These are phyloP conservation scores for Rhagologus leucostigma DNA, from an alignment of 2,113 vertebrate genomes.

Conservation along the genomic window DNA sequence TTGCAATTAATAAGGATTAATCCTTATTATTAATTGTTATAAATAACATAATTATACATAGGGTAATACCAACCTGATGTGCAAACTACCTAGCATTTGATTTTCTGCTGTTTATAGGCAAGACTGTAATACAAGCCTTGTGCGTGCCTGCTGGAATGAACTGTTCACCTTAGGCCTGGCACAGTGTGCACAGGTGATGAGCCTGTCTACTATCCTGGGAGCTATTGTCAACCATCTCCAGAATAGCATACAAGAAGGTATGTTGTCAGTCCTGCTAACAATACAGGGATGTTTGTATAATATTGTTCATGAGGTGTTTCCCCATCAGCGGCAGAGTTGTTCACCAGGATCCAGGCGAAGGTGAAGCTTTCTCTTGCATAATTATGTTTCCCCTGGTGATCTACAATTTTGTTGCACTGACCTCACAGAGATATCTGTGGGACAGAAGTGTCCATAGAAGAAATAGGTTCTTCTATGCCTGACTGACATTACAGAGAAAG, in stretches of 20 bases:
- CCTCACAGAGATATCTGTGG: background rate
- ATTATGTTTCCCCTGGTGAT: background rate
- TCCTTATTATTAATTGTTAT: background rate
- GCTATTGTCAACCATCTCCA: constrained; percentile 98
- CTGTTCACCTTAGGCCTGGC: constrained; percentile 95
- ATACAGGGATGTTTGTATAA: background rate
- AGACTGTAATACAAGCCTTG: constrained; percentile 92
- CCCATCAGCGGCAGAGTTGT: background rate
- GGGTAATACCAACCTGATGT: background rate
- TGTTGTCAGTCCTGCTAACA: background rate
- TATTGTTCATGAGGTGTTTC: background rate
- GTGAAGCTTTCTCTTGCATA: background rate
- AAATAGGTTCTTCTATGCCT: background rate
- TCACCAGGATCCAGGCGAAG: background rate
- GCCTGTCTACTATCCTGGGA: constrained; percentile 92
- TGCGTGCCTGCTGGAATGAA: constrained; percentile 97
- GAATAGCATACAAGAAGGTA: constrained; percentile 96
- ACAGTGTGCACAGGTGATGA: constrained; percentile 97
- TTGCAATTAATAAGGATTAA: background rate
- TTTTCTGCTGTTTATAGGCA: constrained; percentile 75
- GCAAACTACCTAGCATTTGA: background rate
- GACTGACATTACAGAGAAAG: background rate
- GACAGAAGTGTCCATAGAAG: background rate
- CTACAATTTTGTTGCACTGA: background rate
- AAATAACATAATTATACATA: background rate